Evolutionary conservation across 2,113 vertebrate species (phyloP), one percentile per base, ranked within the genome.

Genomic region (Corydoras sp.): DNA sequence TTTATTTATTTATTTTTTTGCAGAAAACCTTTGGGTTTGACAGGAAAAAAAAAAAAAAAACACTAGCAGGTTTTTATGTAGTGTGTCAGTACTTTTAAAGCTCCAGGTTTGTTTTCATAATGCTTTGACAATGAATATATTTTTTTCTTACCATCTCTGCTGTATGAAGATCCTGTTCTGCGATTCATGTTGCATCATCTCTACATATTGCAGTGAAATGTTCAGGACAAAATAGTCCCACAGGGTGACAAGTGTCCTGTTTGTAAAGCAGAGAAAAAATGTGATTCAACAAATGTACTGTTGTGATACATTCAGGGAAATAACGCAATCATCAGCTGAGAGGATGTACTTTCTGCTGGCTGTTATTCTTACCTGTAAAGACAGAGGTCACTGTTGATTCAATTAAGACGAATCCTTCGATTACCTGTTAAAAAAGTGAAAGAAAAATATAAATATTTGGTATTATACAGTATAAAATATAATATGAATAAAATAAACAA

Each of bases 361-460:
- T 86, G 88, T 68, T 81, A 79, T 90, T 88, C 85, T 56, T n/a
- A 24, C 69, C 72, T 55, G 15, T 70, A 82, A 77, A 89, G 84
- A 89, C 83, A 90, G 90, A 90, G 88, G 89, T 90, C 90, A 86
- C 86, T 91, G 82, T 90, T 90, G 90, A 83, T 86, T 89, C 87
- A 90, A 69, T 81, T 82, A 83, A 84, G 48, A 58, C 14, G 29
- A 53, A 71, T n/a, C 4, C 58, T 12, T 35, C 30, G 55, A 79
- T 72, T 73, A 72, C 29, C 13, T 69, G 8, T 9, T 51, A 2
- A 4, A 32, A n/a, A 54, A 15, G 10, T 3, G 51, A n/a, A 0
- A 14, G 13, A 15, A 35, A 13, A 11, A 56, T 30, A 9, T 18
- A 7, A 12, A 9, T 9, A 10, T 53, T 8, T 8, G 11, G 10